These are phyloP conservation scores for Cheilosia urbana DNA, from an alignment of 2,888 invertebrate species.

Conservation along the genomic window DNA sequence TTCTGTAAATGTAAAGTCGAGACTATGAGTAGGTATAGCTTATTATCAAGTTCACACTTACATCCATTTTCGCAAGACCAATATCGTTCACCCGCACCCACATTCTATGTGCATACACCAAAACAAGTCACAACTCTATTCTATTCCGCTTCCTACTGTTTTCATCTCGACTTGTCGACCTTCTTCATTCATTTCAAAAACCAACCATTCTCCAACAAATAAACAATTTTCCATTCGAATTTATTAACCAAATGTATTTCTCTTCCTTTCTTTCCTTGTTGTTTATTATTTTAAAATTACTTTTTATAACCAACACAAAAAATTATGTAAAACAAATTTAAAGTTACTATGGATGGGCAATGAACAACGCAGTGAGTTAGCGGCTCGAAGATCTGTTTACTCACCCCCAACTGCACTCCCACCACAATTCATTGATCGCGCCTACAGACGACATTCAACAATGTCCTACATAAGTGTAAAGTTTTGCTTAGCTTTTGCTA, in stretches of 20 bases:
- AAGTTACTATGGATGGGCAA: conserved; percentile 83
- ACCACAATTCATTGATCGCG: conserved; percentile 78
- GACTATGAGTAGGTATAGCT: too few species aligned
- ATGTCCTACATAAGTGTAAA: conserved; percentile 83
- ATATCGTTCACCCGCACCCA: too few species aligned
- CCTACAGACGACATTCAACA: conserved; percentile 82
- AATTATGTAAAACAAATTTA: conserved; percentile 19
- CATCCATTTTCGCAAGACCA: too few species aligned
- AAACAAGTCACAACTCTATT: too few species aligned
- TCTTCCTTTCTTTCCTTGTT: conserved; percentile 67
- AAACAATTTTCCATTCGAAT: too few species aligned
- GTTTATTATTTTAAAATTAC: conserved; percentile 15
- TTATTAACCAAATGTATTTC: not conserved
- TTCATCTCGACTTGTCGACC: too few species aligned
- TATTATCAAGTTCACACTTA: too few species aligned
- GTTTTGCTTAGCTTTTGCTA: conserved; percentile 71
- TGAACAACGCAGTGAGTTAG: conserved; percentile 78
- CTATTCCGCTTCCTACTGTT: too few species aligned
- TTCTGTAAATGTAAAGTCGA: too few species aligned
- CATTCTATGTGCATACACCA: too few species aligned
- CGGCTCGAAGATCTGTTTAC: conserved; percentile 80
- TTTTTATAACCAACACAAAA: conserved; percentile 19
- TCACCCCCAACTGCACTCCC: conserved; percentile 81
- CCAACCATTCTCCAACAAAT: too few species aligned
- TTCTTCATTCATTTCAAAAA: too few species aligned